These are phyloP conservation scores for Pseudochirops cupreus DNA, from an alignment of 2,797 vertebrate genomes.

Conservation along the genomic window DNA sequence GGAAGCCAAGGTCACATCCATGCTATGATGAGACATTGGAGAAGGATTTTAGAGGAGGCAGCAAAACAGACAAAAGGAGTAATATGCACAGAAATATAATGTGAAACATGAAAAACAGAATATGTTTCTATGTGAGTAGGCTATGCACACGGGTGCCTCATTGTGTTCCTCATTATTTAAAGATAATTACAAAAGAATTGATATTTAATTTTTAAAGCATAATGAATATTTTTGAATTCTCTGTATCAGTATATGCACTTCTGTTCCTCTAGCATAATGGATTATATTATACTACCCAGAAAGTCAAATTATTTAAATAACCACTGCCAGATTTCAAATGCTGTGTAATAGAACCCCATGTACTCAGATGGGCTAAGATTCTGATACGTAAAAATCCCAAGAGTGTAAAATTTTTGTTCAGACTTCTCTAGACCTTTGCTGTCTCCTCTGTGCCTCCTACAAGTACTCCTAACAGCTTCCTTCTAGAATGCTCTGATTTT, in stretches of 20 bases:
- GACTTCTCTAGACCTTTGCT: not conserved
- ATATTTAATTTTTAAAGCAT: slow-evolving; percentile 1
- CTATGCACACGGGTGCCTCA: not conserved
- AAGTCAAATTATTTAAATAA: not conserved
- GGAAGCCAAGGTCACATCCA: not conserved
- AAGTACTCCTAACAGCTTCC: not conserved
- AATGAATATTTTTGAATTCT: not conserved
- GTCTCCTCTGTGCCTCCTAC: slow-evolving; percentile 11
- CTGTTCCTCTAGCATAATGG: not conserved
- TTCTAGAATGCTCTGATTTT: not conserved
- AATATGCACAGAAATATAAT: slow-evolving; percentile 12
- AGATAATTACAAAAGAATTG: not conserved
- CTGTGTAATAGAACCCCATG: not conserved
- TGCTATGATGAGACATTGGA: not conserved
- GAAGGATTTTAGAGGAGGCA: not conserved
- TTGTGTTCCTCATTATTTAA: not conserved
- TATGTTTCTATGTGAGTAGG: not conserved
- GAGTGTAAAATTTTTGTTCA: not conserved
- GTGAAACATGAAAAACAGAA: slow-evolving; percentile 7
- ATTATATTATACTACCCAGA: not conserved
- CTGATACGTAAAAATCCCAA: not conserved
- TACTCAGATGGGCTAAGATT: not conserved
- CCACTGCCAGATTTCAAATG: not conserved
- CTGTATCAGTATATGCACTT: not conserved
- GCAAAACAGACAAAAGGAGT: not conserved